phyloP scores from a whole-genome alignment of 1,140 invertebrate species.

The Maniola jurtina region DNA sequence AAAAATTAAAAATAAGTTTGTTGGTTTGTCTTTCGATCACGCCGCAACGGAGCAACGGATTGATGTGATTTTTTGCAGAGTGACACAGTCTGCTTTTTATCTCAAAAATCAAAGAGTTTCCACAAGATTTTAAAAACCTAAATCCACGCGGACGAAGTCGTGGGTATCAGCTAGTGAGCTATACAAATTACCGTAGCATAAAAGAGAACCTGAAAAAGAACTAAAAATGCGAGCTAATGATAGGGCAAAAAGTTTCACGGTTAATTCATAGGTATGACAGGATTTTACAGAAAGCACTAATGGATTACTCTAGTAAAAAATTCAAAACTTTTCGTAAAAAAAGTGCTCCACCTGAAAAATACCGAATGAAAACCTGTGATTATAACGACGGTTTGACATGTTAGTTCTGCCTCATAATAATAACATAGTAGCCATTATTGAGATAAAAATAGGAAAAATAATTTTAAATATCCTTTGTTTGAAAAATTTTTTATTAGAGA shows the following conservation, averaged over 20 bases:
- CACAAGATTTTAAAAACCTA: no score
- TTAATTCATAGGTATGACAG: not conserved
- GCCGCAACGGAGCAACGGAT: no score
- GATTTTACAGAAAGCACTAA: constrained; percentile 29
- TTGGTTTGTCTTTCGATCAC: no score
- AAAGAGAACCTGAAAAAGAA: not conserved
- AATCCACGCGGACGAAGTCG: no score
- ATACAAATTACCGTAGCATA: not conserved
- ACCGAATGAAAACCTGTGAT: constrained; percentile 40
- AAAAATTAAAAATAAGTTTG: no score
- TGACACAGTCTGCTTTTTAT: no score
- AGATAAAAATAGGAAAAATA: not conserved
- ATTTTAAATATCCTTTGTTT: no score
- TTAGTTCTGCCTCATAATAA: constrained; percentile 7
- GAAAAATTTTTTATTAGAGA: no score
- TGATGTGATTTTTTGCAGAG: no score
- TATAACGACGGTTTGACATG: constrained; percentile 41
- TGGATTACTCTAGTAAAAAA: constrained; percentile 28
- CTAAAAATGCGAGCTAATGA: not conserved
- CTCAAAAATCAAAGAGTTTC: no score
- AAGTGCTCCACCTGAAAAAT: constrained; percentile 21
- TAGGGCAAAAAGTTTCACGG: not conserved
- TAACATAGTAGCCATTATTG: not conserved
- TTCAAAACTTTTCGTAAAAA: constrained; percentile 23
- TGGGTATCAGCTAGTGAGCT: no score